phyloP scores from a whole-genome alignment of 2,888 invertebrate species.

The Caenorhabditis wallacei region DNA sequence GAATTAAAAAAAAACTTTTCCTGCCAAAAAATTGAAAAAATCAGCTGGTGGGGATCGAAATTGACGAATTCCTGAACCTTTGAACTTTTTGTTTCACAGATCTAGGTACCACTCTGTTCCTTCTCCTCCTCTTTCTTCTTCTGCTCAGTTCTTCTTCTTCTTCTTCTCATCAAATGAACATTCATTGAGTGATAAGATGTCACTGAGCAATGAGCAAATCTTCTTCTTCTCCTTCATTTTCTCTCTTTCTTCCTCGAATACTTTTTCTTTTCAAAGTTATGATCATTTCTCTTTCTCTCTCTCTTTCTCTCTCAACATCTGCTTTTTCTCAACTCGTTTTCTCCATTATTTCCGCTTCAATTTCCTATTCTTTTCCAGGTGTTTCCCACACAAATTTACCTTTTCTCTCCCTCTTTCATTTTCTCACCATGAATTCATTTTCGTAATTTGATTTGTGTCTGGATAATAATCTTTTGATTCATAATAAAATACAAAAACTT shows the following conservation, averaged over 20 bases:
- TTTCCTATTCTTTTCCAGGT: conserved; percentile 8
- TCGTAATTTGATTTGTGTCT: neutral
- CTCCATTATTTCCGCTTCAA: conserved; percentile 17
- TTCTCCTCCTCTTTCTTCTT: neutral
- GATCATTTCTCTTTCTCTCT: too few relatives aligned
- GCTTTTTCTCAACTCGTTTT: neutral
- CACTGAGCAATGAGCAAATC: conserved; percentile 40
- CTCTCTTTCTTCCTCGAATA: too few relatives aligned
- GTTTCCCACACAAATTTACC: conserved; percentile 12
- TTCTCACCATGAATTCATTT: conserved; percentile 13
- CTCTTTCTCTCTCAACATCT: too few relatives aligned
- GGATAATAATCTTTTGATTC: neutral
- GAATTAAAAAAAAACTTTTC: too few relatives aligned
- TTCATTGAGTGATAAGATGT: conserved; percentile 39
- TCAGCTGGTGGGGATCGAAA: too few relatives aligned
- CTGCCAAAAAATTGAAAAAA: too few relatives aligned
- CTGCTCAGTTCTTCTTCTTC: neutral
- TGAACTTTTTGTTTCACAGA: too few relatives aligned
- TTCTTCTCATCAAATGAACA: conserved; percentile 16
- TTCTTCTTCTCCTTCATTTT: too few relatives aligned
- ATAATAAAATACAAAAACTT: neutral
- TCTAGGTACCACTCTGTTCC: neutral
- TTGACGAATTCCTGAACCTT: too few relatives aligned
- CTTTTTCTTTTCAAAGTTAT: too few relatives aligned
- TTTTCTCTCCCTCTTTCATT: conserved; percentile 5